These are phyloP conservation scores for Toxonevra muliebris DNA, from an alignment of 2,888 invertebrate genomes.

Conservation along the genomic window DNA sequence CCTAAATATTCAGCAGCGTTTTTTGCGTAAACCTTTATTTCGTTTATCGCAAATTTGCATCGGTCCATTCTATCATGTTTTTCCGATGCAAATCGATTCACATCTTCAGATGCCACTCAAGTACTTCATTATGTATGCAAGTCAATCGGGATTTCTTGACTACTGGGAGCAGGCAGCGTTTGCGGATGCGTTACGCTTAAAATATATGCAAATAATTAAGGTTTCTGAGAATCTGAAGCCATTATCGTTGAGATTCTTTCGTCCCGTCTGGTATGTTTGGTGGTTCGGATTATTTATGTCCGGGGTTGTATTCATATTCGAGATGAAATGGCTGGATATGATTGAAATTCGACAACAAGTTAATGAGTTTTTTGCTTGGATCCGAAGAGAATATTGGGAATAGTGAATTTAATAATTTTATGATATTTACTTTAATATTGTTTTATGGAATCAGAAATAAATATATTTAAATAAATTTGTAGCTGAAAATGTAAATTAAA, in stretches of 20 bases:
- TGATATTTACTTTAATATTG: too few relatives aligned
- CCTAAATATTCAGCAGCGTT: conserved; percentile 50
- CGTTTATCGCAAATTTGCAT: conserved; percentile 51
- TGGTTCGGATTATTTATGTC: conserved; percentile 43
- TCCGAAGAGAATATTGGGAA: too few relatives aligned
- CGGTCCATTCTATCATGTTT: conserved; percentile 53
- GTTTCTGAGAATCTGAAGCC: conserved; percentile 41
- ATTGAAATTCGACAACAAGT: too few relatives aligned
- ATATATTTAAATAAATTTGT: too few relatives aligned
- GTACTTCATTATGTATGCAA: conserved; percentile 47
- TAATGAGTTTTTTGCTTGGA: too few relatives aligned
- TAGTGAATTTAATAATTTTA: too few relatives aligned
- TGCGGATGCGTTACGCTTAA: conserved; percentile 49
- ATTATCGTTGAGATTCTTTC: conserved; percentile 46
- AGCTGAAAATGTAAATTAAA: too few relatives aligned
- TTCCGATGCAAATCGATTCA: conserved; percentile 51
- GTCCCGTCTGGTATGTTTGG: conserved; percentile 47
- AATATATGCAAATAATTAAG: conserved; percentile 38
- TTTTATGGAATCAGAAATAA: too few relatives aligned
- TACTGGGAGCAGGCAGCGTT: conserved; percentile 50
- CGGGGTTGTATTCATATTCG: conserved; percentile 45
- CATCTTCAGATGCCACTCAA: conserved; percentile 47
- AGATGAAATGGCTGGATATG: conserved; percentile 46
- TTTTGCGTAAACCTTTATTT: conserved; percentile 49
- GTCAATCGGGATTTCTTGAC: conserved; percentile 46